Evolutionary conservation across 1,140 invertebrate genomes (phyloP), one percentile per base, ranked within the genome.

Genomic region (Drosophila orena): DNA sequence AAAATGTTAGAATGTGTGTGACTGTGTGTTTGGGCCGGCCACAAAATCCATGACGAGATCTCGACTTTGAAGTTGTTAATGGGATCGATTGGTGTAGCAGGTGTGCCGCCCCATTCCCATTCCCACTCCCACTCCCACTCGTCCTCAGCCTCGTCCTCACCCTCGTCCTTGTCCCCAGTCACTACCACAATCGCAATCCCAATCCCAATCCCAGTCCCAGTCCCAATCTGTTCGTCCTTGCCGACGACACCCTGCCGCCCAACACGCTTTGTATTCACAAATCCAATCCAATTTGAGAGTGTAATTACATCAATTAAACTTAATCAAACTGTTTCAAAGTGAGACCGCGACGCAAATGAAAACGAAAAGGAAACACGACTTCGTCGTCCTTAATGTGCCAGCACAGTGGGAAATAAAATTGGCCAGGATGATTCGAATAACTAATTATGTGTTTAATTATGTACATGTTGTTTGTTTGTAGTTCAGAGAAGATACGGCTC

Each of bases 281-380:
- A 88, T 88, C 83, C 83, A 88, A 88, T 88, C 79, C 83, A 88
- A 88, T 88, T 89, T 88, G 74, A 88, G 79, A 88, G 61, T 83
- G 75, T 88, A 88, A 88, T 88, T 88, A 88, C 84, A 88, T 88
- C 84, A 88, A 88, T 88, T 88, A 88, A 88, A 88, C 83, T 88
- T 88, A 88, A 88, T 88, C 84, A 88, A 88, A 88, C 79, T 88
- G 84, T 79, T 88, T 89, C 83, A 83, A 88, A 75, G 75, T 60
- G 81, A 56, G 81, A 66, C 54, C 27, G 35, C 24, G 44, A 64
- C 54, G 71, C 65, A 68, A 84, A 70, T 70, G 64, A 81, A 81
- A 79, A 65, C 83, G 83, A 85, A 86, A 75, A 34, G 34, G 47
- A 59, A 70, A 59, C 15, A 15, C 24, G 6, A 8, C 27, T 11